These are phyloP conservation scores for Halichondria panicea DNA, from an alignment of 37 sponge, comb jelly and placozoan genomes.

Conservation along the genomic window DNA sequence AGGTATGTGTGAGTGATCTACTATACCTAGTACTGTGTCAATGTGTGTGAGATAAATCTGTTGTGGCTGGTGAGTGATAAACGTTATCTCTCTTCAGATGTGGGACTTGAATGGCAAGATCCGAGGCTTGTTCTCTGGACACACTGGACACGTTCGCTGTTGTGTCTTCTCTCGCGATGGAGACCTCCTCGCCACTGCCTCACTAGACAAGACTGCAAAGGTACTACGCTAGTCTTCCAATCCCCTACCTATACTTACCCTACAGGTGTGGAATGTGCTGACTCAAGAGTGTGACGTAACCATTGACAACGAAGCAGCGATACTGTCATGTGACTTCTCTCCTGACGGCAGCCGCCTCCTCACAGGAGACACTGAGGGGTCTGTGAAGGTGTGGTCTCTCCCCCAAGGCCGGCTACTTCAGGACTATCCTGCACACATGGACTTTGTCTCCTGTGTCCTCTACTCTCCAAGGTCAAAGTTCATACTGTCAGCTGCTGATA, in stretches of 20 bases:
- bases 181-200: constrained; percentile 36
- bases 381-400: constrained; percentile 29
- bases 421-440: constrained; percentile 43
- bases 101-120: constrained; percentile 5
- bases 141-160: constrained; percentile 25
- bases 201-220: constrained; percentile 45
- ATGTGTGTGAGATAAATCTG: too few relatives aligned
- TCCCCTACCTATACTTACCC: too few relatives aligned
- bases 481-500: constrained; percentile 58
- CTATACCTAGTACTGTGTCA: too few relatives aligned
- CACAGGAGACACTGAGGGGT: constrained; percentile 33
- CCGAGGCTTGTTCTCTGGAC: background rate
- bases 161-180: constrained; percentile 34
- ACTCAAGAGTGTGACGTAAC: background rate
- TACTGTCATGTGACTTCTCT: constrained; percentile 53
- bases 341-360: constrained; percentile 25
- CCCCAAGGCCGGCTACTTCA: constrained; percentile 5
- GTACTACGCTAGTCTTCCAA: too few relatives aligned
- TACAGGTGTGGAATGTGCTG: constrained; percentile 39
- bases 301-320: constrained; percentile 16
- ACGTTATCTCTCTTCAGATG: too few relatives aligned
- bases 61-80: too few relatives aligned
- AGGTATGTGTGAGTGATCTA: too few relatives aligned
- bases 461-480: constrained; percentile 39
- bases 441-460: constrained; percentile 50